These are phyloP conservation scores for Coregonus sp. DNA, from an alignment of 2,797 vertebrate genomes.

Conservation along the genomic window DNA sequence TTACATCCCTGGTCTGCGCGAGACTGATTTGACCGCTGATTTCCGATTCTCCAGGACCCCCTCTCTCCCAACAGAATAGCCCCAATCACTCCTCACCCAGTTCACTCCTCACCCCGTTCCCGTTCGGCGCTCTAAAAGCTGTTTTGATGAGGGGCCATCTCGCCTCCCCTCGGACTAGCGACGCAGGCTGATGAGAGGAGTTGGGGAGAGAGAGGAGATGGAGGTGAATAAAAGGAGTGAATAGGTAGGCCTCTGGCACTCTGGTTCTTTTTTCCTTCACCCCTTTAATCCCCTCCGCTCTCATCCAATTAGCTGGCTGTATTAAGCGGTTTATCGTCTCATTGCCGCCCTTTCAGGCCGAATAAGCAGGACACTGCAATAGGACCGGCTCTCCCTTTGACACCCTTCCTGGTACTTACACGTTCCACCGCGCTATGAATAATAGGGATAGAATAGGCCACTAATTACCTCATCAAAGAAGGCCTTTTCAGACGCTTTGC, in stretches of 20 bases:
- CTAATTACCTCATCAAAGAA: conserved; percentile 99
- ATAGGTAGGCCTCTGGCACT: conserved; percentile 90
- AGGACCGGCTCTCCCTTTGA: conserved; percentile 99
- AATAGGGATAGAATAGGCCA: conserved; percentile 96
- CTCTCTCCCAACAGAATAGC: conserved; percentile 70
- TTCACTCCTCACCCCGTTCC: conserved; percentile 69
- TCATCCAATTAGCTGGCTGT: conserved; percentile 99
- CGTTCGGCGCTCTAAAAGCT: conserved; percentile 76
- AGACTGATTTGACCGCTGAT: conserved; percentile 62
- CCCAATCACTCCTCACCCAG: conserved; percentile 73
- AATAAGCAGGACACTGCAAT: conserved; percentile 99
- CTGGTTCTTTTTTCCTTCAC: conserved; percentile 90
- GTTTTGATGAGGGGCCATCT: conserved; percentile 89
- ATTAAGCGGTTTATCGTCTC: conserved; percentile 99
- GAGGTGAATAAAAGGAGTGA: conserved; percentile 84
- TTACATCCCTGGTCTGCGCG: background rate
- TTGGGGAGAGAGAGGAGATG: conserved; percentile 80
- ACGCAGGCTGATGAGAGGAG: background rate
- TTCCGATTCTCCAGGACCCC: conserved; percentile 70
- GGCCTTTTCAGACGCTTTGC: conserved; percentile 98
- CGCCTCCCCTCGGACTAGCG: conserved; percentile 63
- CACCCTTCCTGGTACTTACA: conserved; percentile 97
- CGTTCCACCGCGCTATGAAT: conserved; percentile 98
- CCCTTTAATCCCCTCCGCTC: conserved; percentile 98
- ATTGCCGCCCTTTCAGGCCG: conserved; percentile 98